These are phyloP conservation scores for Mythimna loreyi DNA, from an alignment of 2,888 invertebrate species.

Conservation along the genomic window DNA sequence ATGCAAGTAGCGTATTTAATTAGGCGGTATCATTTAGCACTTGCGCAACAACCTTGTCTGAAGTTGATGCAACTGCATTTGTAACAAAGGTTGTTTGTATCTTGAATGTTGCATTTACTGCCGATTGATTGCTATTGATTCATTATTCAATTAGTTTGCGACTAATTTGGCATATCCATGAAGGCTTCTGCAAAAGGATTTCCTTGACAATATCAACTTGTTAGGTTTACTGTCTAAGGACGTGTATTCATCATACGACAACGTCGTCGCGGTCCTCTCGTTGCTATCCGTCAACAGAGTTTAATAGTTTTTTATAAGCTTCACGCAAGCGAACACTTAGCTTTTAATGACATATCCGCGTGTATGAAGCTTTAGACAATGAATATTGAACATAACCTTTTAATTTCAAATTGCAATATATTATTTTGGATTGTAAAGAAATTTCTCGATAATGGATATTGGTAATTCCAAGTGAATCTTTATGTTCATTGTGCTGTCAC, in stretches of 20 bases:
- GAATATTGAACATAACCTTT: neutral
- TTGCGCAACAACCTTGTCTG: slow-evolving; percentile 61
- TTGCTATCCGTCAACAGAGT: too few relatives aligned
- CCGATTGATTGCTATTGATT: slow-evolving; percentile 25
- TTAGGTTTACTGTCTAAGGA: too few relatives aligned
- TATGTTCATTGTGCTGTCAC: slow-evolving; percentile 22
- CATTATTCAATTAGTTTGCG: slow-evolving; percentile 31
- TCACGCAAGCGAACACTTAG: too few relatives aligned
- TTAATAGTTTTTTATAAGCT: too few relatives aligned
- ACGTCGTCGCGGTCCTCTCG: too few relatives aligned
- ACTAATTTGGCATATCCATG: neutral
- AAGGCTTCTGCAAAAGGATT: neutral
- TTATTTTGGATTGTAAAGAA: neutral
- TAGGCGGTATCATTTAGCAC: slow-evolving; percentile 37
- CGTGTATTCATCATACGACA: too few relatives aligned
- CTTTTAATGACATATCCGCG: too few relatives aligned
- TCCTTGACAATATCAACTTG: too few relatives aligned
- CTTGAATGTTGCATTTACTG: slow-evolving; percentile 53
- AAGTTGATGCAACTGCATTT: slow-evolving; percentile 59
- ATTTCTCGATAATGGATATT: neutral
- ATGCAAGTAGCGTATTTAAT: slow-evolving; percentile 40
- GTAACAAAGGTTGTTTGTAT: slow-evolving; percentile 47
- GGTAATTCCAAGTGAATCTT: neutral
- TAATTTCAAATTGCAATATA: neutral
- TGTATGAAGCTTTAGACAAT: too few relatives aligned